Conservation (phyloP, 2,888 invertebrate species). For the Sminthurinus aureus region DNA sequence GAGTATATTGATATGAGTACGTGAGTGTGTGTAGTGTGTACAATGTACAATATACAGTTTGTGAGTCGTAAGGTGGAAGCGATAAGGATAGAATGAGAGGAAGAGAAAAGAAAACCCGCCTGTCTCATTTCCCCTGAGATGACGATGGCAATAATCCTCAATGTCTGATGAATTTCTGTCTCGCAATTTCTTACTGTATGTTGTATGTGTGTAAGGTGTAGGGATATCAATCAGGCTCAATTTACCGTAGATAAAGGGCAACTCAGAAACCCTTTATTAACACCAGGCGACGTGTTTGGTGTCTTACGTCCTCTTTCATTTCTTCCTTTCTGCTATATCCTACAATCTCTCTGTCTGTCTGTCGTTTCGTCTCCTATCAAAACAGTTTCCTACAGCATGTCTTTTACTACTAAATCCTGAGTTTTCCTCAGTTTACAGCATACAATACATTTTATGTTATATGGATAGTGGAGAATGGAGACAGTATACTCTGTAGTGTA, state of each 20-base stretch:
- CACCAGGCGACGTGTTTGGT: constrained; percentile 26
- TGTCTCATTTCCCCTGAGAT: constrained; percentile 48
- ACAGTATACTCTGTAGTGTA: no score
- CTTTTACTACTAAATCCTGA: no score
- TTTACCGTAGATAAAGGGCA: constrained; percentile 46
- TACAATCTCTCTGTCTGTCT: background rate
- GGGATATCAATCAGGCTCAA: constrained; percentile 49
- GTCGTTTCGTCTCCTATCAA: background rate
- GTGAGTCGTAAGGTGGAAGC: background rate
- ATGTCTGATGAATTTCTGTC: constrained; percentile 50
- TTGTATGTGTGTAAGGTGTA: constrained; percentile 33
- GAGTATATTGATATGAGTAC: no score
- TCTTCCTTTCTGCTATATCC: background rate
- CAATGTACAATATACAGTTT: background rate
- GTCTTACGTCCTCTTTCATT: constrained; percentile 11
- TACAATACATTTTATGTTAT: no score
- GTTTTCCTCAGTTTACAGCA: no score
- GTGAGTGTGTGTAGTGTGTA: no score
- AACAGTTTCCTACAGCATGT: no score
- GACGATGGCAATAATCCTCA: constrained; percentile 42
- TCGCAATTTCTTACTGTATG: constrained; percentile 33
- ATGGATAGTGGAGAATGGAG: no score
- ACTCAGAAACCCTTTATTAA: constrained; percentile 35
- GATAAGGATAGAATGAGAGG: background rate
- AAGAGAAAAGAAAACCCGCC: constrained; percentile 14